These are phyloP conservation scores for Slavum lentiscoides DNA, from an alignment of 2,888 invertebrate species.

Conservation along the genomic window DNA sequence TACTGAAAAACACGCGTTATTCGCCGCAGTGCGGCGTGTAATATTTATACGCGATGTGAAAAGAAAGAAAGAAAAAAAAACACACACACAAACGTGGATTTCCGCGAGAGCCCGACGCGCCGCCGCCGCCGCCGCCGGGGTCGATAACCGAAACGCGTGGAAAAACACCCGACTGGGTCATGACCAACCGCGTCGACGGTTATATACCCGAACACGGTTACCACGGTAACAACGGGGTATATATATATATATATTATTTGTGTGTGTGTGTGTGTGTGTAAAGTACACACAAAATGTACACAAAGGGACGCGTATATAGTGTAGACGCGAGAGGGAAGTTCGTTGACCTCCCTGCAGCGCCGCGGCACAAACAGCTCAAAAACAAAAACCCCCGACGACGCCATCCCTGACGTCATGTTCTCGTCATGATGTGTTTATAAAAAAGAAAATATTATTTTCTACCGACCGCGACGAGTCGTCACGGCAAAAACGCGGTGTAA, in stretches of 20 bases:
- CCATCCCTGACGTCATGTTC: slow-evolving; percentile 28
- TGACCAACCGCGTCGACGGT: slow-evolving; percentile 37
- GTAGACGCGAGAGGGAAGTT: slow-evolving; percentile 10
- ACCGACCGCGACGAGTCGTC: too few species aligned
- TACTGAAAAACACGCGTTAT: too few species aligned
- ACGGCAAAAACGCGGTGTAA: too few species aligned
- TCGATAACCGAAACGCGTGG: slow-evolving; percentile 50
- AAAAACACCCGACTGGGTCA: slow-evolving; percentile 53
- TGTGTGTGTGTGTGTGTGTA: background rate
- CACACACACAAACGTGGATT: slow-evolving; percentile 17
- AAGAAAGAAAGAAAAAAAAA: background rate
- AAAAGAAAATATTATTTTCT: too few species aligned
- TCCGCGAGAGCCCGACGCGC: slow-evolving; percentile 15
- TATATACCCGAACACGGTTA: slow-evolving; percentile 27
- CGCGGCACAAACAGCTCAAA: background rate
- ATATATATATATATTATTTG: background rate
- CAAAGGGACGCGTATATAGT: slow-evolving; percentile 13
- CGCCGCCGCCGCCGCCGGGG: slow-evolving; percentile 5
- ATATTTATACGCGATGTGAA: background rate
- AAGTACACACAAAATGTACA: background rate
- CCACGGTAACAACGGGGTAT: slow-evolving; percentile 27
- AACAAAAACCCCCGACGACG: slow-evolving; percentile 22
- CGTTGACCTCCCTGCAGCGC: slow-evolving; percentile 15
- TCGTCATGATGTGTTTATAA: background rate
- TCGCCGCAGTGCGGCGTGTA: background rate